Evolutionary conservation across 2,888 invertebrate genomes (phyloP), one percentile per base, ranked within the genome.

Genomic region (Catotricha subobsoleta): DNA sequence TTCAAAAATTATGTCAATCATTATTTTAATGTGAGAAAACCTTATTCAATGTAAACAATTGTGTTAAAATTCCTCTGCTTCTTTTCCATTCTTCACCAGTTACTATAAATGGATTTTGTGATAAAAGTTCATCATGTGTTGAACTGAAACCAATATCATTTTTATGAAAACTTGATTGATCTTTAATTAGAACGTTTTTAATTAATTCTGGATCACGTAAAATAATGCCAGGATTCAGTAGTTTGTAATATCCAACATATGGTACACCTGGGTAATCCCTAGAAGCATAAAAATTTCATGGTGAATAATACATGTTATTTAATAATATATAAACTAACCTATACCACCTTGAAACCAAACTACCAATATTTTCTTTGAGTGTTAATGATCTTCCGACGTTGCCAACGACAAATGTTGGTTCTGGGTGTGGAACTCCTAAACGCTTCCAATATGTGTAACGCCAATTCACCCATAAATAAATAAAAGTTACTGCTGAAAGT

Each of bases 401-500:
- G 37, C 40, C 40, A 10, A 40, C 30, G 19, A 50, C 31, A 9
- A 44, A 40, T 23, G 31, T 39, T 3, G 49, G 48, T 23, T 45
- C 41, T 10, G 53, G 52, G 31, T 47, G 48, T 10, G 49, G 49
- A 12, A 54, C 48, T 20, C 49, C 48, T 21, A 45, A 36, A 34
- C 44, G 51, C 41, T 49, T 46, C 53, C 52, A 54, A 42, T 49
- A 52, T 39, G 36, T 34, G 40, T 48, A 40, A 16, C 30, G 29
- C 40, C 40, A 40, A 21, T 40, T 19, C 3, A 40, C 30, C 12
- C 29, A 40, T 3, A 40, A 19, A 23, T 30, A 31, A 3, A 30
- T 16, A 7, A 40, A 15, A 20, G 30, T 23, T 6, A 20, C 20
- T 30, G 21, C 13, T 13, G 13, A n/a, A n/a, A n/a, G n/a, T n/a